Base-by-base conservation (phyloP, 1,140 invertebrate genomes). In the Sarcophaga peregrina region DNA sequence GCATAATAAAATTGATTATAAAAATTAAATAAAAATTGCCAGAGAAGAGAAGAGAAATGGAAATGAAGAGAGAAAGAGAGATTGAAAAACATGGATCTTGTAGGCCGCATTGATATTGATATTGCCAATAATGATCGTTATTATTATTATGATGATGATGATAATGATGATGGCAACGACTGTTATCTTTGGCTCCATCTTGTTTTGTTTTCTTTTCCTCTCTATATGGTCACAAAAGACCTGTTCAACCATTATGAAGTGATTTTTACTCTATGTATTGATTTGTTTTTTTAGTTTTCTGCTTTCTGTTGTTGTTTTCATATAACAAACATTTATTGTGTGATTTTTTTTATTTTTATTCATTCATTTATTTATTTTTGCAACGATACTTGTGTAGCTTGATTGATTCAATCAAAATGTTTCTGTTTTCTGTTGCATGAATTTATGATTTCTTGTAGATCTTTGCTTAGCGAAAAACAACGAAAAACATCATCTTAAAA, bases 371-470 rank as follows among this genome's bases (percentile, higher is more conserved):
- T 72, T 72, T 72, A 72, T 72, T 76, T 50, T 20, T 78, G 47
- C 48, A 13, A 25, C 6, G 20, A 11, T 72, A n/a, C 46, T 76
- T 76, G 74, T 52, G 8, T 11, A 52, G 25, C 47, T 78, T 78
- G 75, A 78, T 78, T 78, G 75, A 78, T 78, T 78, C 75, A 78
- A 78, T 78, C 47, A 78, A 78, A 78, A 50, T 78, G 50, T 78
- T 78, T 78, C 25, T 37, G n/a, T n/a, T n/a, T n/a, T n/a, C n/a
- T 37, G 25, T n/a, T 78, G 17, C 50, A 78, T 78, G 75, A 78
- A 78, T 78, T 78, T 78, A 78, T 78, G 50, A 78, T 78, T 50
- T 68, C 17, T 68, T 20, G 62, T 68, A 68, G 62, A 68, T 68
- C 58, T 68, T n/a, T n/a, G 15, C 58, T 58, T 15, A 58, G n/a